Evolutionary conservation across 2,113 vertebrate species (phyloP).

Genomic region (Marcusenius ussheri): DNA sequence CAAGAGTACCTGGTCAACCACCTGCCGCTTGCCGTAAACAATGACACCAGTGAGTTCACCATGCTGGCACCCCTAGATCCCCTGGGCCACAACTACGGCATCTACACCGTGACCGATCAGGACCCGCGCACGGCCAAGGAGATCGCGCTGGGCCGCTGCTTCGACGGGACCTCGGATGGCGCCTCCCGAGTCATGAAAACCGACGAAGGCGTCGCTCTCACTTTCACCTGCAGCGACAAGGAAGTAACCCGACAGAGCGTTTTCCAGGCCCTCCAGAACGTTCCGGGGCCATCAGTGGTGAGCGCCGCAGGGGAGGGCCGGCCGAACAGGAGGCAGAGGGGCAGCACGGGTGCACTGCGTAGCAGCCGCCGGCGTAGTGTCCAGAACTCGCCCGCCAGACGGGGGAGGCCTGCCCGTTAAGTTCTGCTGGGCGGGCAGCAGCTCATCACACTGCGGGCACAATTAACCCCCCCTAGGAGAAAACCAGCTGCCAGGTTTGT

Average conservation of each 20-base stretch:
- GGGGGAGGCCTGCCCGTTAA: constrained; percentile 36
- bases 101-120: constrained; percentile 95
- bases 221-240: constrained; percentile 77
- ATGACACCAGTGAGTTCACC: constrained; percentile 87
- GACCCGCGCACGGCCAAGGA: constrained; percentile 89
- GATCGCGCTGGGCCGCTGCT: constrained; percentile 89
- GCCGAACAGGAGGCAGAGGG: constrained; percentile 47
- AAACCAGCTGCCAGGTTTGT: no score
- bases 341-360: constrained; percentile 26
- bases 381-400: constrained; percentile 40
- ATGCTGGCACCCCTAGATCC: constrained; percentile 95
- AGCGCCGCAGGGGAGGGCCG: constrained; percentile 50
- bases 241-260: constrained; percentile 67
- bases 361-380: constrained; percentile 52
- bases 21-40: constrained; percentile 87
- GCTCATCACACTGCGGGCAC: background rate
- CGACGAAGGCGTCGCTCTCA: constrained; percentile 74
- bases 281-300: constrained; percentile 45
- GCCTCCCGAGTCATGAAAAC: constrained; percentile 88
- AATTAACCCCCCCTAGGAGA: background rate
- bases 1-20: constrained; percentile 96
- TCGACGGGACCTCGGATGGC: constrained; percentile 86
- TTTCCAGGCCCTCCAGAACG: constrained; percentile 73
- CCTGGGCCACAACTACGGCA: constrained; percentile 92
- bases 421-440: constrained; percentile 16